phyloP scores from a whole-genome alignment of 2,113 vertebrate genomes.

The Falco punctatus region DNA sequence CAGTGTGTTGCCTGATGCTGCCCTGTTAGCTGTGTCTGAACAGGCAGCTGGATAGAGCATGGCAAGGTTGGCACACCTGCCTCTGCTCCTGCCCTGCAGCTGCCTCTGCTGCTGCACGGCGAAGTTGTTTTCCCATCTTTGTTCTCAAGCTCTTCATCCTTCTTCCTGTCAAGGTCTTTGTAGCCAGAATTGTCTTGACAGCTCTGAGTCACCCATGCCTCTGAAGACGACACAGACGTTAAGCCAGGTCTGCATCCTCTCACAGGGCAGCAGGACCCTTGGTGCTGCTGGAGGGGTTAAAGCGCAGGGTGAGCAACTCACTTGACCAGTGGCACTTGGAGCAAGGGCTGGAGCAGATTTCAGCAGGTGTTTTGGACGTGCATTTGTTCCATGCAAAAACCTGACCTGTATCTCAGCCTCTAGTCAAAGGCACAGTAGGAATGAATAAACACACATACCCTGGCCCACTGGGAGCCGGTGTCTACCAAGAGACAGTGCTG shows the following conservation, averaged over 20 bases:
- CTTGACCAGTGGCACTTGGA: neutral
- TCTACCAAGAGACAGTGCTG: neutral
- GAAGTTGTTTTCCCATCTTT: neutral
- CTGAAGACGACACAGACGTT: neutral
- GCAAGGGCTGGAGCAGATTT: neutral
- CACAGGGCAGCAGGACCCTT: neutral
- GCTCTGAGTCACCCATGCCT: neutral
- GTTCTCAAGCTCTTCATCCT: neutral
- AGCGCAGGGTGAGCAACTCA: neutral
- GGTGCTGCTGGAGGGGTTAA: neutral
- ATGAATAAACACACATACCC: neutral
- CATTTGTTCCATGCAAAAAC: neutral
- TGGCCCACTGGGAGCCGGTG: neutral
- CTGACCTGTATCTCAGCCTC: neutral
- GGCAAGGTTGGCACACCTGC: neutral
- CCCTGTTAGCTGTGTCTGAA: neutral
- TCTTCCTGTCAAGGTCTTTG: neutral
- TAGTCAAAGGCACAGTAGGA: neutral
- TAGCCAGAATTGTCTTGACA: neutral
- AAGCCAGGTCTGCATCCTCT: neutral
- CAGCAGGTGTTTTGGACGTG: neutral
- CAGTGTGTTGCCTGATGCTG: neutral
- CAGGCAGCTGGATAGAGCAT: rapidly evolving
- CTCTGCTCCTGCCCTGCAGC: neutral
- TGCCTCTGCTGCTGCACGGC: neutral